Evolutionary conservation across 1,140 invertebrate species (phyloP), one percentile per base, ranked within the genome.

Genomic region (Apis laboriosa): DNA sequence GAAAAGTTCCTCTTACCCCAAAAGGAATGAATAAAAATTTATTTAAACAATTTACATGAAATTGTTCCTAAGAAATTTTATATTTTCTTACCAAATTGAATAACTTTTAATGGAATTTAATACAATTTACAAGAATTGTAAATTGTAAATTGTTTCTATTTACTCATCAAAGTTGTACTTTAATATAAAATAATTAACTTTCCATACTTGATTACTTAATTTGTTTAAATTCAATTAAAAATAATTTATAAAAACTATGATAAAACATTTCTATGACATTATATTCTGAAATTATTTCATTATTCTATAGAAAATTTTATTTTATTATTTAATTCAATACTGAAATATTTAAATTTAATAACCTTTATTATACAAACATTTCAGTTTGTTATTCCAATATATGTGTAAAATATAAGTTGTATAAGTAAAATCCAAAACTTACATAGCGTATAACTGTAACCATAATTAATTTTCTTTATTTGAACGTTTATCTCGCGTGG

Each of bases 301-400:
- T 43, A 43, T 43, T 7, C 4, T 34, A 34, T 43, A 4, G 34
- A 43, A 43, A 43, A 43, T 43, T 43, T 43, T 43, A 43, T 43
- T 43, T 43, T 43, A 43, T 43, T 43, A 43, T 43, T 43, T 7
- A 43, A 43, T 7, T 43, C 58, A 19, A 21, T 21, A 19, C 58
- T 8, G 8, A 9, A 21, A 9, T 60, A 60, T 19, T 24, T 53
- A 53, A 49, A 77, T 67, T 21, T 17, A 51, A 71, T 56, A 63
- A 63, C 8, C 34, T 80, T 80, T 61, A 80, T 80, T 72, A 80
- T 72, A 80, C 51, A 80, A 72, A 72, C 28, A 53, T 55, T 24
- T 72, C 13, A n/a, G 51, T 55, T 55, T 73, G 28, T 72, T 24
- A 49, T 17, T n/a, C 24, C 53, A 61, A 43, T 73, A 73, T 28